Base-by-base conservation (phyloP, 2,888 invertebrate genomes). In the Drosophila picticornis region DNA sequence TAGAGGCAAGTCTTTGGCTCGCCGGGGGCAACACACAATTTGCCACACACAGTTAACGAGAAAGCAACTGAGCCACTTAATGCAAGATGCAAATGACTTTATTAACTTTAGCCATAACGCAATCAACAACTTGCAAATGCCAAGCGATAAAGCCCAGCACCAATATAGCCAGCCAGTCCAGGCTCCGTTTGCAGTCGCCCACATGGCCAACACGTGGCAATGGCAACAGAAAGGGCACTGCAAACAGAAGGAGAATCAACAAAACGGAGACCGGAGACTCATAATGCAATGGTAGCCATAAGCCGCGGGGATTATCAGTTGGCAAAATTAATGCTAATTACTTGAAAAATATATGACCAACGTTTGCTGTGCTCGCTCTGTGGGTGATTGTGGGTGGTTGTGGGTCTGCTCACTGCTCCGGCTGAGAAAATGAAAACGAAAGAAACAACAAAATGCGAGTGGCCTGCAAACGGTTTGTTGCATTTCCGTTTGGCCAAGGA, bases 241-340 rank as follows among this genome's bases (percentile, higher is more conserved):
- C 46, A 31, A 68, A 53, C 43, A 53, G 38, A 46, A 32, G 38
- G 25, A 40, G 57, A 40, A 43, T 51, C 50, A 40, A 50, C 25
- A 60, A 43, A 36, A 50, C 29, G 60, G 36, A 34, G 29, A 58
- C 53, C 22, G 67, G 34, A 56, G 67, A 40, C 60, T 69, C 61
- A 53, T 64, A 50, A 56, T 58, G 74, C 74, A 70, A 70, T 75
- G 67, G 58, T 43, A 55, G 65, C 71, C 69, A 56, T 72, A 81
- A 80, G 84, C 77, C 71, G 58, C 68, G 62, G 75, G 84, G 75
- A 86, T 79, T 88, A 86, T 86, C 86, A 90, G 91, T 90, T 90
- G 85, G 90, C 79, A 83, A 90, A 91, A 91, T 91, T 91, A 91
- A 91, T 91, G 90, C 91, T 91, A 91, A 91, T 91, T 91, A 91